Conservation (phyloP, 2,888 invertebrate genomes). For the Orthonevra nobilis region DNA sequence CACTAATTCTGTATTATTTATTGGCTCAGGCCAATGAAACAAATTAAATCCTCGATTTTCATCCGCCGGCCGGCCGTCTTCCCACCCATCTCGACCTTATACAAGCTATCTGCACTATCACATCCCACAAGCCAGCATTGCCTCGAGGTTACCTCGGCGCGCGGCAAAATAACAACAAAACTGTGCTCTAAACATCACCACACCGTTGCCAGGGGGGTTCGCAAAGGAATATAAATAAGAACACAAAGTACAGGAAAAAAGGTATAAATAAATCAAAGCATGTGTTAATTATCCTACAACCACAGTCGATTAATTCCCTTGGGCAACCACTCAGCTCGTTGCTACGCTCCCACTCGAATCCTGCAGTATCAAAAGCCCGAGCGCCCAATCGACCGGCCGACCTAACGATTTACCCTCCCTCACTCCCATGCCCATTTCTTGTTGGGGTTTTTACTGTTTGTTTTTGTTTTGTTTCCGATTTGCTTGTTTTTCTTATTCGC, state of each 20-base stretch:
- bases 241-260: conserved; percentile 42
- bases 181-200: conserved; percentile 24
- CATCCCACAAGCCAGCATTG: conserved; percentile 18
- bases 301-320: conserved; percentile 71
- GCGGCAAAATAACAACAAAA: conserved; percentile 19
- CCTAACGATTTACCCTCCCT: conserved; percentile 38
- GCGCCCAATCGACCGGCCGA: conserved; percentile 52
- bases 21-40: conserved; percentile 53
- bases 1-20: conserved; percentile 67
- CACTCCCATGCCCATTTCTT: too few species aligned
- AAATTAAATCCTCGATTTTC: conserved; percentile 63
- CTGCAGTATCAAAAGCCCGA: conserved; percentile 14
- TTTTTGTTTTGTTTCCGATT: conserved; percentile 22
- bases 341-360: conserved; percentile 26
- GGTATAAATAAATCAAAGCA: conserved; percentile 77
- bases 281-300: conserved; percentile 75
- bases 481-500: neutral
- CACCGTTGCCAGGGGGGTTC: conserved; percentile 34
- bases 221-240: conserved; percentile 41
- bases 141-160: conserved; percentile 45
- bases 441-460: conserved; percentile 24
- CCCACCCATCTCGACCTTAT: too few species aligned
- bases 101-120: conserved; percentile 47
- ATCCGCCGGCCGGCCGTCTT: conserved; percentile 2
- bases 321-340: conserved; percentile 63